Evolutionary conservation across 2,888 invertebrate species (phyloP), one percentile per base, ranked within the genome.

Genomic region (Harpagoxenus sublaevis): DNA sequence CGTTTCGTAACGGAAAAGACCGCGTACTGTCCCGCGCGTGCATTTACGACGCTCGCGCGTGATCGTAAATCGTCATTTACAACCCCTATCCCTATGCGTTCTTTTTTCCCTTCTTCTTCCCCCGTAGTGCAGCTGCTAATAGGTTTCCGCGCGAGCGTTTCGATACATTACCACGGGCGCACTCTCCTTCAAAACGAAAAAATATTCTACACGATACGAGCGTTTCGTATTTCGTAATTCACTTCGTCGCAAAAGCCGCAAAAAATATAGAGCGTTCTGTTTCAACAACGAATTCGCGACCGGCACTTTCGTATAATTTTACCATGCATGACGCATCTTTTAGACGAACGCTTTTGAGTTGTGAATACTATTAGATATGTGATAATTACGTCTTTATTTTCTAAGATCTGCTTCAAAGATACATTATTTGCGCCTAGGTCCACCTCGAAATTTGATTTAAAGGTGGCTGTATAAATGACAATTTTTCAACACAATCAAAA

Each of bases 61-160:
- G 83, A 81, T 73, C 89, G 77, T 89, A 89, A 83, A 89, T 89
- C 86, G 66, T 23, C 39, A n/a, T 87, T 89, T 89, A 87, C 68
- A 83, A 57, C 83, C 55, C 51, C 35, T 45, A 84, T 65, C 35
- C 35, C 35, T n/a, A 18, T 6, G 15, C 45, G 31, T 6, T 12
- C 62, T 68, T 82, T 55, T 57, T 23, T 12, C 1, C 5, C 23
- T 62, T 23, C 18, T 31, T 6, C 51, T 31, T 23, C 45, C n/a
- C 42, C 6, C 60, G 6, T 53, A 78, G 53, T 55, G 77, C 65
- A 53, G 18, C 53, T 31, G 63, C 45, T 75, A 82, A 82, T 75
- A 81, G 60, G 70, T 57, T 70, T 48, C 12, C n/a, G 18, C 71
- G 35, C 57, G 57, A 48, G 35, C n/a, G 45, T 79, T 60, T 60